Conservation (phyloP, 2,888 invertebrate species). For the Biston stratarius region DNA sequence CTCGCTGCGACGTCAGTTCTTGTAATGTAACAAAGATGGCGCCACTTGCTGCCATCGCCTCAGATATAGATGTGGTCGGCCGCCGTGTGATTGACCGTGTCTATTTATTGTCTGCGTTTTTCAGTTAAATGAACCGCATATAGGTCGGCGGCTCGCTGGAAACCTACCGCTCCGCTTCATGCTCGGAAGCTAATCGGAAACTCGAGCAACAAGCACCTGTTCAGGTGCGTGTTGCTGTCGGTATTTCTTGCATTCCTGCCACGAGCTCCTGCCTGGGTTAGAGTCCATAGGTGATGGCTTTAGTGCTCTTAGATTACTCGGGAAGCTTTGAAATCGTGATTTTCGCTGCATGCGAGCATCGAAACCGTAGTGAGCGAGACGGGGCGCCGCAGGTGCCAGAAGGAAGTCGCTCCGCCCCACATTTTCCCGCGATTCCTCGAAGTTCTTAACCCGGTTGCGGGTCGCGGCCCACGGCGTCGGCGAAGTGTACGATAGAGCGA, state of each 20-base stretch:
- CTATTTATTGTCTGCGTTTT: slow-evolving; percentile 27
- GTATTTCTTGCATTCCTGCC: no score
- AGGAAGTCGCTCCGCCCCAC: neutral
- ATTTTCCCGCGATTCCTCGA: neutral
- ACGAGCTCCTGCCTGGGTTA: no score
- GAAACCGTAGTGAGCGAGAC: no score
- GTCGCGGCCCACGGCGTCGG: neutral
- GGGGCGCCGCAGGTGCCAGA: neutral
- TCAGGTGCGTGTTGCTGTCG: no score
- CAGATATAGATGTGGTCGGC: slow-evolving; percentile 2
- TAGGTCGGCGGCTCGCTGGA: slow-evolving; percentile 43
- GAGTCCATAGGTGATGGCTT: no score
- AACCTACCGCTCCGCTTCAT: slow-evolving; percentile 1
- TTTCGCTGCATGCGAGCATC: no score
- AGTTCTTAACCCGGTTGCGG: slow-evolving; percentile 8
- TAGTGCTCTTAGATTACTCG: no score
- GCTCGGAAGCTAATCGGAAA: neutral
- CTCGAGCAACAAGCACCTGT: no score
- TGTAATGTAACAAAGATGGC: slow-evolving; percentile 34
- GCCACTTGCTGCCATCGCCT: slow-evolving; percentile 8
- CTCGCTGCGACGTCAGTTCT: slow-evolving; percentile 39
- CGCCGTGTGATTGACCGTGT: slow-evolving; percentile 24
- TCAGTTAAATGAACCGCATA: slow-evolving; percentile 58
- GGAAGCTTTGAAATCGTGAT: no score
- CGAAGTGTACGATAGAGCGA: neutral